Evolutionary conservation across 2,797 vertebrate genomes (phyloP).

Genomic region (Peromyscus aztecus): DNA sequence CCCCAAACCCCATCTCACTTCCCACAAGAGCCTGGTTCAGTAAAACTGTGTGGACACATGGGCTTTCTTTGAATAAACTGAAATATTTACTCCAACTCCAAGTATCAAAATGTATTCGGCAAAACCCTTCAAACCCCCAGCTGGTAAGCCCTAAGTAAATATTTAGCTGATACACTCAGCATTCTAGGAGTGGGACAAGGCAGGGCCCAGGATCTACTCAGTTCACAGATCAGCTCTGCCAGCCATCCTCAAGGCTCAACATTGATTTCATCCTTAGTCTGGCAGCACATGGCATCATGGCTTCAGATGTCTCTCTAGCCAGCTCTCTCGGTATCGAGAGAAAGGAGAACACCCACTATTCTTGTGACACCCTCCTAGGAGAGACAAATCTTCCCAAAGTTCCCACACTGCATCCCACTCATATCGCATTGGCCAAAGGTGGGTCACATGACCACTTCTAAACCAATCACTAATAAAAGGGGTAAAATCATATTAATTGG

Average conservation of each 20-base stretch:
- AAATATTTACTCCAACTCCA: constrained; percentile 63
- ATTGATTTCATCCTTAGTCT: background rate
- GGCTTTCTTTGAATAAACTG: constrained; percentile 61
- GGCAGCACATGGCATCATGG: background rate
- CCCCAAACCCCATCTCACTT: constrained; percentile 18
- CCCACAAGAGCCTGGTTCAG: background rate
- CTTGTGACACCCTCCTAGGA: background rate
- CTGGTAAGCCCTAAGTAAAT: constrained; percentile 64
- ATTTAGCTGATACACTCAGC: constrained; percentile 51
- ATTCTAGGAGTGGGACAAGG: background rate
- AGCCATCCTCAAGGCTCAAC: background rate
- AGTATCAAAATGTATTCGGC: constrained; percentile 58
- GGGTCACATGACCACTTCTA: background rate
- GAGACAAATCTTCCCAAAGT: background rate
- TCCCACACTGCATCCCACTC: background rate
- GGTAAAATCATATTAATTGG: background rate
- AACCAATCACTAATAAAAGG: background rate
- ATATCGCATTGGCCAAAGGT: background rate
- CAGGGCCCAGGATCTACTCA: background rate
- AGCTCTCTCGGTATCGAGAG: background rate
- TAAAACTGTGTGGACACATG: background rate
- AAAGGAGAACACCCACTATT: background rate
- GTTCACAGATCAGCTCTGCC: background rate
- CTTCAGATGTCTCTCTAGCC: background rate
- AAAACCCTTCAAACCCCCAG: background rate